Base-by-base conservation (phyloP, 2,113 vertebrate species). In the Regulus satrapa region DNA sequence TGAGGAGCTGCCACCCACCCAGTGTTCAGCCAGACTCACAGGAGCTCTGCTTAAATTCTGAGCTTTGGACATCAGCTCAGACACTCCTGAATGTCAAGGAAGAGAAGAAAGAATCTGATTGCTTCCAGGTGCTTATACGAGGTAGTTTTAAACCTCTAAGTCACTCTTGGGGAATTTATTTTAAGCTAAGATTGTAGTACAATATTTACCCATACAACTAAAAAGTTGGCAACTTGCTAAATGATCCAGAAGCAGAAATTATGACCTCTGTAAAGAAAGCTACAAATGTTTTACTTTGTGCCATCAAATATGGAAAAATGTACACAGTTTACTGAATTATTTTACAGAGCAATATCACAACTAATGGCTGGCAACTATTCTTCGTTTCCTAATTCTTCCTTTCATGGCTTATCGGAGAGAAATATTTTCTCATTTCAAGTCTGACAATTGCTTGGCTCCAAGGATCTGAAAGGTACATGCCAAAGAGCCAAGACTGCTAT, bases 1-100 rank as follows among this genome's bases (percentile, higher is more conserved):
- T 6, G 1, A 23, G 5, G 8, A 67, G 12, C 5, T 68, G 41
- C 3, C 23, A 18, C 9, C 68, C 46, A 24, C 21, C 1, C 1
- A 58, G 40, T 1, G 11, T n/a, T n/a, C 38, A 17, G 32, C 12
- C n/a, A 14, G 14, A 59, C 23, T 1, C 51, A 51, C 38, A 52
- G 73, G 6, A 81, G 48, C 6, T 12, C 9, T 1, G 5, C 41
- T 80, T 55, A 34, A 40, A 45, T 32, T 63, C 52, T 2, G 3
- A 92, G 43, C 36, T 69, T 3, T 38, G 25, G 41, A 5, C 25
- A 58, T 9, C 61, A 49, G 21, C 18, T 82, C 18, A 2, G 25
- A 66, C 6, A 18, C 3, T 43, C 18, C 32, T 19, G 9, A 9
- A 18, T 5, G 20, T 6, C 14, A 58, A 51, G 19, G 18, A 43